Percentiles rank a stretch among this genome's conserved stretches.
Evolutionary conservation across 2,113 vertebrate genomes (phyloP).

Genomic region (Cacatua alba): DNA sequence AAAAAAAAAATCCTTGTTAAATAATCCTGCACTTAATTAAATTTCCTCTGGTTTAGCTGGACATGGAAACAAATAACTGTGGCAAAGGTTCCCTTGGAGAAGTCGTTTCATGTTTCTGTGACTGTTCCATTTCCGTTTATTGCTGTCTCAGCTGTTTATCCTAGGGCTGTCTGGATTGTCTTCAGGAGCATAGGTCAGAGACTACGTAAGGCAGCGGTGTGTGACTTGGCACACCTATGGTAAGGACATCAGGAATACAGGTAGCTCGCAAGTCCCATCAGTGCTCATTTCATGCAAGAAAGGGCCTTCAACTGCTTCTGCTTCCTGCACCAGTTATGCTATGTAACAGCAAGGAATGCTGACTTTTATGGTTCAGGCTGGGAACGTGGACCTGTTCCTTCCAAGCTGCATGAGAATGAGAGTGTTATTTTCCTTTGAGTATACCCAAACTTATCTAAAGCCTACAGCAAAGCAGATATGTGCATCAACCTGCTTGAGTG

Average conservation of each 20-base stretch:
- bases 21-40: constrained; percentile 53
- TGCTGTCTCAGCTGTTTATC: neutral
- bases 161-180: neutral
- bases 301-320: neutral
- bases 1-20: constrained; percentile 37
- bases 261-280: neutral
- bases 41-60: constrained; percentile 47
- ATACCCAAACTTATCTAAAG: neutral
- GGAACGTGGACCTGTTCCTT: neutral
- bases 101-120: neutral
- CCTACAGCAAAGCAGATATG: neutral
- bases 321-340: fast-evolving
- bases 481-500: neutral
- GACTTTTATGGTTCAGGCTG: neutral
- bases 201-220: neutral
- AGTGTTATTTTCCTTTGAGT: neutral
- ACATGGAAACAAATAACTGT: constrained; percentile 12
- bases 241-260: neutral
- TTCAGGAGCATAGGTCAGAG: neutral
- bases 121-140: neutral
- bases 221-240: neutral
- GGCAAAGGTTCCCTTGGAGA: neutral
- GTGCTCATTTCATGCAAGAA: neutral
- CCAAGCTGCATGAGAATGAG: fast-evolving
- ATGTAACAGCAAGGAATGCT: neutral